These are phyloP conservation scores for Netelia virgata DNA, from an alignment of 2,888 invertebrate genomes.

Conservation along the genomic window DNA sequence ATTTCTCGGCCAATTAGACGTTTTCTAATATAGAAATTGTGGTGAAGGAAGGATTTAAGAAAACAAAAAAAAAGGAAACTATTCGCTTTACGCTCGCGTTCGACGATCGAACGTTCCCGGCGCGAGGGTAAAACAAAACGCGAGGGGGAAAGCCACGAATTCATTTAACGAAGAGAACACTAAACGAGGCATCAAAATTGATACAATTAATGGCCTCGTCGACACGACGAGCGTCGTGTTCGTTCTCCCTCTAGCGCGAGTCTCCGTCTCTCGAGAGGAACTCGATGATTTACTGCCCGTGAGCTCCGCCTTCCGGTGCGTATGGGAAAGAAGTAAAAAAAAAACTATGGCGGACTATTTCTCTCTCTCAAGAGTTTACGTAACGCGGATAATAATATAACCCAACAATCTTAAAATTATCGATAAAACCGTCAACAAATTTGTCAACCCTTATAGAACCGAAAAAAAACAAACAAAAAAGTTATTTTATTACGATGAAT, in stretches of 20 bases:
- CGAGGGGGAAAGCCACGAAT: conserved; percentile 55
- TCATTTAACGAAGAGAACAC: conserved; percentile 67
- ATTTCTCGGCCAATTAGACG: conserved; percentile 1
- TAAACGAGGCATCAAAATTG: conserved; percentile 71
- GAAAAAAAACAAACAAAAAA: not conserved
- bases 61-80: too few species aligned
- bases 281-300: conserved; percentile 70
- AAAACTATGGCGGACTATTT: conserved; percentile 36
- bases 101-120: conserved; percentile 4
- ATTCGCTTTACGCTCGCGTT: conserved; percentile 14
- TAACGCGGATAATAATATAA: too few species aligned
- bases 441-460: not conserved
- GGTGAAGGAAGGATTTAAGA: not conserved
- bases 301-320: conserved; percentile 68
- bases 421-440: not conserved
- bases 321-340: conserved; percentile 44
- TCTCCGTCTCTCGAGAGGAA: conserved; percentile 39
- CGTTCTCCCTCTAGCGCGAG: conserved; percentile 5
- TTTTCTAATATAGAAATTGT: not conserved
- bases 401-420: too few species aligned
- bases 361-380: conserved; percentile 6
- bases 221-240: conserved; percentile 59
- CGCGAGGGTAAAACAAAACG: conserved; percentile 25
- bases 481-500: not conserved
- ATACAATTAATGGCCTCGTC: conserved; percentile 72